Conservation (phyloP, 2,888 invertebrate genomes). For the Frankliniella intonsa region DNA sequence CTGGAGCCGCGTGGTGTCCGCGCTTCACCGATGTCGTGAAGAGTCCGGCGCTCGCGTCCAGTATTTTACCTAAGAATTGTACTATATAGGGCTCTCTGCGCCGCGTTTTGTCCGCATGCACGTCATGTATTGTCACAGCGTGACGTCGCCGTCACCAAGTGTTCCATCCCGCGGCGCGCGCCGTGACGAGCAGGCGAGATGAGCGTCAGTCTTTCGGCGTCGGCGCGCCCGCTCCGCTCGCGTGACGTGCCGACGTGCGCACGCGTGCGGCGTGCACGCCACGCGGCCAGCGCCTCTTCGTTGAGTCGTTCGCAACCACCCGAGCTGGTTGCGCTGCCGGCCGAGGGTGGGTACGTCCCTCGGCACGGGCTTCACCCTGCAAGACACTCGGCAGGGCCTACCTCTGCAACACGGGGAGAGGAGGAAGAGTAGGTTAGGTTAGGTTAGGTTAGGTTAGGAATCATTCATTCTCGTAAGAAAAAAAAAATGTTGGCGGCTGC, state of each 20-base stretch:
- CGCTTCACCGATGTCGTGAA: neutral
- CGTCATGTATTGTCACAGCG: neutral
- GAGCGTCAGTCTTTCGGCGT: neutral
- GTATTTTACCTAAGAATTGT: constrained; percentile 3
- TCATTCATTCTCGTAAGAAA: too few species aligned
- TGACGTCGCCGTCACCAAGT: neutral
- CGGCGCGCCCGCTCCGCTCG: neutral
- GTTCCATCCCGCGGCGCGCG: too few species aligned
- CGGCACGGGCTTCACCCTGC: constrained; percentile 44
- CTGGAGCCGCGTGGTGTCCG: too few species aligned
- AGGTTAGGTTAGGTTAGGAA: too few species aligned
- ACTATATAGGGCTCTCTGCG: constrained; percentile 12
- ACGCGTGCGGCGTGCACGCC: too few species aligned
- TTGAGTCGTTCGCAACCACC: neutral
- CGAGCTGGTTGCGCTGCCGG: constrained; percentile 38
- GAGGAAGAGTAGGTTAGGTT: constrained; percentile 3
- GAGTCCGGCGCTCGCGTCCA: constrained; percentile 4
- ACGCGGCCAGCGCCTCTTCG: too few species aligned
- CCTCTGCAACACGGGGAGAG: constrained; percentile 41
- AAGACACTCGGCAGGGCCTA: constrained; percentile 44
- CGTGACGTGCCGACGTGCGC: too few species aligned
- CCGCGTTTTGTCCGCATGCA: neutral
- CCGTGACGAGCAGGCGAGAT: too few species aligned
- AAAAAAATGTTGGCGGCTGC: too few species aligned
- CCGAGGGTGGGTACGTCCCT: constrained; percentile 42